Evolutionary conservation across 2,888 invertebrate species (phyloP).

Genomic region (Thera obeliscata): DNA sequence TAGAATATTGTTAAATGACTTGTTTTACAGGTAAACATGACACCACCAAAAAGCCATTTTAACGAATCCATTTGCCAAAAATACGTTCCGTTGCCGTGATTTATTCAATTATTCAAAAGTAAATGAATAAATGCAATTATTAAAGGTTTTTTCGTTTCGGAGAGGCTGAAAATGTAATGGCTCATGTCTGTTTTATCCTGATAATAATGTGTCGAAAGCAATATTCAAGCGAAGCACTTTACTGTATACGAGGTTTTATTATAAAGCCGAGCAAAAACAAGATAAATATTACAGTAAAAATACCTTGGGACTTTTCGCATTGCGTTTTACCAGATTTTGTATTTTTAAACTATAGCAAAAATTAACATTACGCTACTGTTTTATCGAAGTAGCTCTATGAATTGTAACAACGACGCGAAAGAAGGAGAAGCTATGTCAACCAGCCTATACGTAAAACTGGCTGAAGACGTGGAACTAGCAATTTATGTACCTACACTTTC

Average conservation of each 20-base stretch:
- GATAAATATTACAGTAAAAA: background rate
- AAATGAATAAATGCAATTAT: conserved; percentile 61
- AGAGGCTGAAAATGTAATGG: conserved; percentile 16
- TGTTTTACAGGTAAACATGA: conserved; percentile 6
- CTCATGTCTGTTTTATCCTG: conserved; percentile 20
- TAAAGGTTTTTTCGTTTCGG: conserved; percentile 48
- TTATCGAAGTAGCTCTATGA: too few relatives aligned
- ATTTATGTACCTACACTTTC: too few relatives aligned
- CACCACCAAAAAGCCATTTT: conserved; percentile 50
- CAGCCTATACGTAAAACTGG: too few relatives aligned
- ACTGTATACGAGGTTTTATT: background rate
- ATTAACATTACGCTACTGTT: too few relatives aligned
- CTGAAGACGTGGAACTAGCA: too few relatives aligned
- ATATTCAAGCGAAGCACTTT: background rate
- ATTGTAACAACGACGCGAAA: too few relatives aligned
- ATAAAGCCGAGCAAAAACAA: background rate
- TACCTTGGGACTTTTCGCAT: background rate
- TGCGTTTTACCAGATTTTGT: too few relatives aligned
- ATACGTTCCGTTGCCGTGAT: conserved; percentile 73
- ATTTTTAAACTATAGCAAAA: too few relatives aligned
- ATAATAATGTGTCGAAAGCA: conserved; percentile 1
- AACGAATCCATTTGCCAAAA: conserved; percentile 71
- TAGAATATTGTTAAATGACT: background rate
- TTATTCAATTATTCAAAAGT: conserved; percentile 78
- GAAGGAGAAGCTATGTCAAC: too few relatives aligned